Conservation (phyloP, 2,113 vertebrate genomes). For the Raja brachyura region DNA sequence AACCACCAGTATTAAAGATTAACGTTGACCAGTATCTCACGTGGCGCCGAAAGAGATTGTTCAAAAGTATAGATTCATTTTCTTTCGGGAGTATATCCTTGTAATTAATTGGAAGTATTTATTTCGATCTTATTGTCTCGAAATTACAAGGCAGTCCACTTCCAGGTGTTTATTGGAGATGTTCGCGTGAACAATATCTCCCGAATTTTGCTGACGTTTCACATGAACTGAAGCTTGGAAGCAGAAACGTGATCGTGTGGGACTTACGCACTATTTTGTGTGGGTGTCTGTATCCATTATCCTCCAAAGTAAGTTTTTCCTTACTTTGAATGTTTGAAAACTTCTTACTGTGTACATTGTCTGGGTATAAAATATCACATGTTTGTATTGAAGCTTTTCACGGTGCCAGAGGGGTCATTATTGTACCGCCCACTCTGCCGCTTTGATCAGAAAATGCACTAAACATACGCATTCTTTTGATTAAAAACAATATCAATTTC, state of each 20-base stretch:
- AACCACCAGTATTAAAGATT: background rate
- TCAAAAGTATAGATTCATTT: background rate
- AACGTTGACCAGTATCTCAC: background rate
- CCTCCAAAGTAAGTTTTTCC: background rate
- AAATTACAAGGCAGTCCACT: background rate
- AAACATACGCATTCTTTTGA: background rate
- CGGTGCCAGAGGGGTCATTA: too few species aligned
- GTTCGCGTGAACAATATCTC: background rate
- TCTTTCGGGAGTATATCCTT: background rate
- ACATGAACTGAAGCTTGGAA: background rate
- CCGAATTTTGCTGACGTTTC: background rate
- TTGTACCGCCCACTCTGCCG: background rate
- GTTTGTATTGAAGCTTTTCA: background rate
- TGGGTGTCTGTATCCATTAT: background rate
- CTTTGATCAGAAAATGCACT: background rate
- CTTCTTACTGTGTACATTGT: background rate
- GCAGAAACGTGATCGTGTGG: background rate
- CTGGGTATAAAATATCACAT: background rate
- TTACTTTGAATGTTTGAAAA: background rate
- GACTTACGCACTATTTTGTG: background rate
- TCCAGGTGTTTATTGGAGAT: too few species aligned
- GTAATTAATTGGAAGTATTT: slow-evolving; percentile 18
- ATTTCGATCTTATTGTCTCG: background rate
- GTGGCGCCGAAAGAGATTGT: background rate
- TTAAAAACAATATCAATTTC: background rate